Evolutionary conservation across 1,140 invertebrate species (phyloP).

Genomic region (Xylocopa sonorina): DNA sequence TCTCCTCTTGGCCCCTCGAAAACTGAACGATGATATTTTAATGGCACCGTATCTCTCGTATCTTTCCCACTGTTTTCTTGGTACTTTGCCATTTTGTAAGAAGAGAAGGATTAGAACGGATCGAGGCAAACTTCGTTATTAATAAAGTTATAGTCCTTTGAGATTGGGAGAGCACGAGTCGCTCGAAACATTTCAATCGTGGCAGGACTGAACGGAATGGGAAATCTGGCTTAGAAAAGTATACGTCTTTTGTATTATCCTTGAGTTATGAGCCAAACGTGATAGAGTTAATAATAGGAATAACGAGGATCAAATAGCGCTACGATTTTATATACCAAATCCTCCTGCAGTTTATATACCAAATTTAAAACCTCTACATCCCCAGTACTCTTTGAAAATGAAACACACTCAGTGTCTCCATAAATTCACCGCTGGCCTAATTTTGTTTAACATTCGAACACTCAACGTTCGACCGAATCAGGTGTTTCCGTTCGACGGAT

Average conservation of each 20-base stretch:
- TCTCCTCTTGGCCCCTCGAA: no score
- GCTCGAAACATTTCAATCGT: not conserved
- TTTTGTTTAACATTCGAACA: not conserved
- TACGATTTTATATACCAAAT: no score
- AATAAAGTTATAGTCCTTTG: not conserved
- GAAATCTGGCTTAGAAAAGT: no score
- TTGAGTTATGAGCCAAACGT: no score
- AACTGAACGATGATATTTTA: no score
- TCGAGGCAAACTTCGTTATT: not conserved
- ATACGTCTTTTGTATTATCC: no score
- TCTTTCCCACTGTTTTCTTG: not conserved
- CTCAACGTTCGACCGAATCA: conserved; percentile 6
- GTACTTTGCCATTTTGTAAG: not conserved
- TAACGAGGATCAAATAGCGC: no score
- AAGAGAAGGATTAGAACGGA: not conserved
- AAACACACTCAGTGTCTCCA: not conserved
- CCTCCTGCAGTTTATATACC: no score
- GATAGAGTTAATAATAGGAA: no score
- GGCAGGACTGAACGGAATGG: no score
- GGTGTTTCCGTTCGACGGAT: not conserved
- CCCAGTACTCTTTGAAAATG: no score
- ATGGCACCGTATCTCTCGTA: not conserved
- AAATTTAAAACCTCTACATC: no score
- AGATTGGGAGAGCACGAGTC: not conserved
- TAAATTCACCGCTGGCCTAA: not conserved